Evolutionary conservation across 2,113 vertebrate species (phyloP).

Genomic region (Etia nguti): DNA sequence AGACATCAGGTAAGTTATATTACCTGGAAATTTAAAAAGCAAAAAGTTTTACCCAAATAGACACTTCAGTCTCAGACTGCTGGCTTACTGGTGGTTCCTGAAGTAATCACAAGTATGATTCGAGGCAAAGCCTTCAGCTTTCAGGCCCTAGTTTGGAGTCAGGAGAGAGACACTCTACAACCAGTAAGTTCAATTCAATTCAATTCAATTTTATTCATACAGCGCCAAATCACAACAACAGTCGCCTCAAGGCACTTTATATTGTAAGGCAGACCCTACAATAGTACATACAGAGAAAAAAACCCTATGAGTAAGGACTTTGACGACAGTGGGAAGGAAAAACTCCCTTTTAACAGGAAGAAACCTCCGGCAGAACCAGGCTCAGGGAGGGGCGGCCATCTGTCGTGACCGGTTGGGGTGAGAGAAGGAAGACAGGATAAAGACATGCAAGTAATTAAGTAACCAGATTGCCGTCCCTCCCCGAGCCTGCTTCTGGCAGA

Average conservation of each 20-base stretch:
- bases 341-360: neutral
- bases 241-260: accelerated
- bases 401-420: accelerated
- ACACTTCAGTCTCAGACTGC: neutral
- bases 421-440: neutral
- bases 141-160: neutral
- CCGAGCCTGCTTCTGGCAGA: neutral
- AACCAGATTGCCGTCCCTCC: neutral
- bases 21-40: neutral
- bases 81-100: neutral
- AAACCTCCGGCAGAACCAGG: accelerated
- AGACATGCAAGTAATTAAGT: neutral
- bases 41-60: accelerated
- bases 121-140: neutral
- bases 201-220: neutral
- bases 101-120: neutral
- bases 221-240: neutral
- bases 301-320: accelerated
- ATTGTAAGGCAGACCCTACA: accelerated
- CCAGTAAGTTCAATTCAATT: neutral
- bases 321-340: neutral
- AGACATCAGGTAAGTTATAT: neutral
- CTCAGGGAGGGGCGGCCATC: neutral
- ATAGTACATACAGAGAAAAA: accelerated
- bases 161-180: neutral